Conservation (phyloP, 1,140 invertebrate species). For the Latrodectus geometricus region DNA sequence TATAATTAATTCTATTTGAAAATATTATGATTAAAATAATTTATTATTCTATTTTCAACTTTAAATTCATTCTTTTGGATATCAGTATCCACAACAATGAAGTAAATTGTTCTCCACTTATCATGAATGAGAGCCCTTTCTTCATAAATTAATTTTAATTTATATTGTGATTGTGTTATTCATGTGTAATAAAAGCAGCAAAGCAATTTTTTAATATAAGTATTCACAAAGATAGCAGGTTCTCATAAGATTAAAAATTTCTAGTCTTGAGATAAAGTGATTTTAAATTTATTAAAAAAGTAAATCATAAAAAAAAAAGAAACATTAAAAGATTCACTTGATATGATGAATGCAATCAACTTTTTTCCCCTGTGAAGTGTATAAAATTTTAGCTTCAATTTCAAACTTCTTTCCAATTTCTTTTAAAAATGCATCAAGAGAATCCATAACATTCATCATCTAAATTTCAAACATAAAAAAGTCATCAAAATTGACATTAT, state of each 20-base stretch:
- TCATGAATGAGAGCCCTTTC: too few relatives aligned
- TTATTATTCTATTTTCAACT: too few relatives aligned
- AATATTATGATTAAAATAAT: too few relatives aligned
- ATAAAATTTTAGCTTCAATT: background rate
- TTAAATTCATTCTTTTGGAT: too few relatives aligned
- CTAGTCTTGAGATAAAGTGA: background rate
- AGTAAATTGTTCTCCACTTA: too few relatives aligned
- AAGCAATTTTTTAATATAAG: background rate
- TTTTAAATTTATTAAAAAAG: background rate
- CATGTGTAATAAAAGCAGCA: background rate
- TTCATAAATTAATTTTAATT: background rate
- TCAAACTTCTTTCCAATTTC: background rate
- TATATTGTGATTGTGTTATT: background rate
- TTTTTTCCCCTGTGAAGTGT: background rate
- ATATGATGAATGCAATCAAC: background rate
- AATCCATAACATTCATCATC: background rate
- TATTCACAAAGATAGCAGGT: too few relatives aligned
- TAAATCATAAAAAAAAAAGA: background rate
- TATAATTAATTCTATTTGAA: too few relatives aligned
- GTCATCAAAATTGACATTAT: too few relatives aligned
- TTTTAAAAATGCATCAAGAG: background rate
- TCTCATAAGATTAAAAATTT: too few relatives aligned
- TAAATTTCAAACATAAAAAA: too few relatives aligned
- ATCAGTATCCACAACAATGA: too few relatives aligned
- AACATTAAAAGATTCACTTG: background rate